Conservation (phyloP, 2,113 vertebrate genomes). For the Carassius gibelio region DNA sequence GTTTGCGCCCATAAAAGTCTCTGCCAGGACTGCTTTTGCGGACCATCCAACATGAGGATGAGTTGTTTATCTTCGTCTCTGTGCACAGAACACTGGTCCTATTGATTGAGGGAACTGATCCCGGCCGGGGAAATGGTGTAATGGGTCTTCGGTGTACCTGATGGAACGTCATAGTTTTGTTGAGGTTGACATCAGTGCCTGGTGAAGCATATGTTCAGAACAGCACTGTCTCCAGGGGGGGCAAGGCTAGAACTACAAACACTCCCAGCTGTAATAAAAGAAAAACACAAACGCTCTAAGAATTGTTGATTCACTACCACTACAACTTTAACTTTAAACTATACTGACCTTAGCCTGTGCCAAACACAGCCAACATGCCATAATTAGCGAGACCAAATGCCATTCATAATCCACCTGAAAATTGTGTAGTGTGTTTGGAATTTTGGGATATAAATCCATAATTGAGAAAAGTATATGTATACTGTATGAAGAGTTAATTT, state of each 20-base stretch:
- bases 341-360: background rate
- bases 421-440: too few relatives aligned
- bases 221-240: background rate
- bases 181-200: conserved; percentile 18
- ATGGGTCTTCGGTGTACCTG: background rate
- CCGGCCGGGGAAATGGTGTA: background rate
- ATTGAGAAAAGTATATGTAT: too few relatives aligned
- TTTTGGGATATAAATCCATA: too few relatives aligned
- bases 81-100: conserved; percentile 1
- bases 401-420: too few relatives aligned
- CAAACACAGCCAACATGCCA: background rate
- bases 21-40: conserved; percentile 24
- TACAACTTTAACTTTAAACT: background rate
- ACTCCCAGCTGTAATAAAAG: background rate
- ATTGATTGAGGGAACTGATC: conserved; percentile 21
- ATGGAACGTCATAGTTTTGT: conserved; percentile 16
- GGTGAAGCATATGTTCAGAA: background rate
- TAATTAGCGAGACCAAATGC: background rate
- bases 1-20: conserved; percentile 34
- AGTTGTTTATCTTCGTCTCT: conserved; percentile 36
- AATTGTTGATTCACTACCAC: background rate
- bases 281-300: background rate
- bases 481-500: too few relatives aligned
- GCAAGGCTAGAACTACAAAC: background rate
- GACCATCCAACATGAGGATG: conserved; percentile 17